Conservation (phyloP, 2,888 invertebrate genomes). For the Anthrax anthrax region DNA sequence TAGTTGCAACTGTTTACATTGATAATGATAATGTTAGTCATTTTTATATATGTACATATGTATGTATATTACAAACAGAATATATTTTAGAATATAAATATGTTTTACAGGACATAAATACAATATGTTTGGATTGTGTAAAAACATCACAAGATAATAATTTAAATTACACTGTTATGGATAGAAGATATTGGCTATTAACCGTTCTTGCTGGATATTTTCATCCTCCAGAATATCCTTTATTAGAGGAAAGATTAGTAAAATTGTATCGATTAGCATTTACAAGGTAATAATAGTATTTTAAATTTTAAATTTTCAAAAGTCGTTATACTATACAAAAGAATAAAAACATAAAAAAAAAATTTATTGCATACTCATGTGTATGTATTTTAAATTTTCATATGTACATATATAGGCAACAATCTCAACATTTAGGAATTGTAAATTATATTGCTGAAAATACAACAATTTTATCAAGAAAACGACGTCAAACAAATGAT, state of each 20-base stretch:
- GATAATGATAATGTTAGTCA: constrained; percentile 36
- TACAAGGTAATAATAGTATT: constrained; percentile 43
- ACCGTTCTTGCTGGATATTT: constrained; percentile 51
- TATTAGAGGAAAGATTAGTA: constrained; percentile 59
- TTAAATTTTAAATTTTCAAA: constrained; percentile 13
- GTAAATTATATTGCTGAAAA: background rate
- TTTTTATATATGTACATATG: no score
- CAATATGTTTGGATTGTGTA: constrained; percentile 21
- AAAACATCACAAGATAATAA: constrained; percentile 23
- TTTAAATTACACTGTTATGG: constrained; percentile 34
- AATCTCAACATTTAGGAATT: constrained; percentile 65
- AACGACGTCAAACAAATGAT: no score
- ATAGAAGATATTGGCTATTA: constrained; percentile 65
- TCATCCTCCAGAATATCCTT: constrained; percentile 41
- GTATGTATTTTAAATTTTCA: background rate
- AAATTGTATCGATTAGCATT: constrained; percentile 69
- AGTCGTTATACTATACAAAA: no score
- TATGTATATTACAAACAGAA: background rate
- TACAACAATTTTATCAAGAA: no score
- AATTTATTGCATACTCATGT: constrained; percentile 1
- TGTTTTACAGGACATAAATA: constrained; percentile 18
- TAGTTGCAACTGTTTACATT: constrained; percentile 55
- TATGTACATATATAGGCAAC: constrained; percentile 47
- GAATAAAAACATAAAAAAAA: no score
- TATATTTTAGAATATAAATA: no score